Evolutionary conservation across 2,797 vertebrate genomes (phyloP).

Genomic region (Basileuterus tristriatus): DNA sequence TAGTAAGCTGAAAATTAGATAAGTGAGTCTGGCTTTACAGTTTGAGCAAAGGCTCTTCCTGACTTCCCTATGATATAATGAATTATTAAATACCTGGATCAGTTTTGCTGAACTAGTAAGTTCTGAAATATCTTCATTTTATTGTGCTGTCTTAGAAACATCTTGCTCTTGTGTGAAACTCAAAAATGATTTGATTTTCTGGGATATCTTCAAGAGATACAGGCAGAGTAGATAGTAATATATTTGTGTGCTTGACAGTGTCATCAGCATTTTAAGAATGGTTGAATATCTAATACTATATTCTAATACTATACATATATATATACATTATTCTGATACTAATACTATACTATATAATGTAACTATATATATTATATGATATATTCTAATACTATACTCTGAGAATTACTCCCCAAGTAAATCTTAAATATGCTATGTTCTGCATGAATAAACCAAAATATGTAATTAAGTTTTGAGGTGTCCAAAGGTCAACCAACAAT

Average conservation of each 20-base stretch:
- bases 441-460: background rate
- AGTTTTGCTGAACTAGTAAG: background rate
- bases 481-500: background rate
- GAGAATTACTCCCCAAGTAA: background rate
- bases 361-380: background rate
- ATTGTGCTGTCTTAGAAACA: background rate
- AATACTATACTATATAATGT: background rate
- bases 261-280: background rate
- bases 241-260: background rate
- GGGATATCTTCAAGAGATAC: background rate
- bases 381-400: background rate
- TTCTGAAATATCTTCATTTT: background rate
- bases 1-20: background rate
- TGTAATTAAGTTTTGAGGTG: background rate
- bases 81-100: background rate
- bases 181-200: background rate
- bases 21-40: background rate
- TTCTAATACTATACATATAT: background rate
- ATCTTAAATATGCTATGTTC: background rate
- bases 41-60: background rate
- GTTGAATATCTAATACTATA: background rate
- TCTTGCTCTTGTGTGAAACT: background rate
- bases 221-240: background rate
- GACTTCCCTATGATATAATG: background rate
- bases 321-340: background rate